Evolutionary conservation across 1,140 invertebrate species (phyloP).

Genomic region (Zaprionus davidi): DNA sequence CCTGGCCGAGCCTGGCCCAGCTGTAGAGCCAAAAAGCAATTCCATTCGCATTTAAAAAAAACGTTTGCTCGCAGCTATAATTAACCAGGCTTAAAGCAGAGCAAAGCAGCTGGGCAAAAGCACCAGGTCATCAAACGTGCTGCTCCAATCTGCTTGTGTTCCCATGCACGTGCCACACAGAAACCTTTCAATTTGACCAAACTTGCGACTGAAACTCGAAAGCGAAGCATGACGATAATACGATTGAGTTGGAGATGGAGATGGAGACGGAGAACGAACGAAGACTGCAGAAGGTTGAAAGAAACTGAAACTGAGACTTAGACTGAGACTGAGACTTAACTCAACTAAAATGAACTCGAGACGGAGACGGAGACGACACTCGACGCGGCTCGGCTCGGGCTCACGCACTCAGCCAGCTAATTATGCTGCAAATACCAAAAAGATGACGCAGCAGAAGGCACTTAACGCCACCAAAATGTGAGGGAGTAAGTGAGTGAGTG

Average conservation of each 20-base stretch:
- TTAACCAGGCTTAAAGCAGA: slow-evolving; percentile 56
- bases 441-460: slow-evolving; percentile 76
- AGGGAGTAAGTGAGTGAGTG: slow-evolving; percentile 2
- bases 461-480: slow-evolving; percentile 70
- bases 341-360: slow-evolving; percentile 28
- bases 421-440: slow-evolving; percentile 79
- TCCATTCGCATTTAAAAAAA: slow-evolving; percentile 20
- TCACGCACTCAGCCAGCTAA: slow-evolving; percentile 76
- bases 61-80: slow-evolving; percentile 41
- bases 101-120: slow-evolving; percentile 12
- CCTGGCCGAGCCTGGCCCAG: no score
- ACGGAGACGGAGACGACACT: slow-evolving; percentile 3
- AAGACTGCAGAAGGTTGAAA: neutral
- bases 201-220: slow-evolving; percentile 15
- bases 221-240: slow-evolving; percentile 22
- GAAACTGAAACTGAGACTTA: neutral
- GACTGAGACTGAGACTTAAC: slow-evolving; percentile 14
- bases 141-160: slow-evolving; percentile 17
- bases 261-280: neutral
- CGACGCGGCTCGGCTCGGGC: slow-evolving; percentile 6
- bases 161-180: slow-evolving; percentile 7
- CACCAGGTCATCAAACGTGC: slow-evolving; percentile 49
- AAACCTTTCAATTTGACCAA: slow-evolving; percentile 40
- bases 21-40: slow-evolving; percentile 15
- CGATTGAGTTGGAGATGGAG: slow-evolving; percentile 7